Evolutionary conservation across 2,113 vertebrate species (phyloP).

Genomic region (Butorides virescens): DNA sequence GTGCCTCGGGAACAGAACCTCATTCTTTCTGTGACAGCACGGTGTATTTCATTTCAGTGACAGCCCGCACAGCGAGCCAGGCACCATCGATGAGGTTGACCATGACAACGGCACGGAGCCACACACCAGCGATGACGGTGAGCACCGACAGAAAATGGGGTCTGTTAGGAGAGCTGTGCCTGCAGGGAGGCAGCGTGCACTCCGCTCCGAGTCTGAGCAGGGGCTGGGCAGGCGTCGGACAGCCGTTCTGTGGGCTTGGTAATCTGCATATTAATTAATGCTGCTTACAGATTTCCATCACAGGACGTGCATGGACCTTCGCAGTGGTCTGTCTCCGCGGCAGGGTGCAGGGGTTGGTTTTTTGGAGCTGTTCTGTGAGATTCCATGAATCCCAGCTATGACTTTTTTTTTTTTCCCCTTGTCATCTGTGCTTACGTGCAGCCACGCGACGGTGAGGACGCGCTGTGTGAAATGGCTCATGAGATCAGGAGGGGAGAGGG

Average conservation of each 20-base stretch:
- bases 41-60: constrained; percentile 77
- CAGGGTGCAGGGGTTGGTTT: neutral
- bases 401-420: neutral
- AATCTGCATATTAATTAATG: neutral
- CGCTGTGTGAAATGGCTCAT: neutral
- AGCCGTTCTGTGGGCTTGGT: neutral
- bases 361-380: neutral
- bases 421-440: neutral
- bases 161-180: neutral
- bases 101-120: constrained; percentile 96
- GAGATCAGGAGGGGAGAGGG: no score
- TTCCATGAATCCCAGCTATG: neutral
- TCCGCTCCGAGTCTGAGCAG: neutral
- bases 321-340: neutral
- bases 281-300: neutral
- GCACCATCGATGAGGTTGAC: constrained; percentile 92
- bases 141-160: neutral
- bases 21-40: accelerated
- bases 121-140: constrained; percentile 97
- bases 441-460: accelerated
- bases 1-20: neutral
- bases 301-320: neutral
- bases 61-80: constrained; percentile 97
- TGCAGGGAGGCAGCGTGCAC: neutral
- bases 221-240: neutral